These are phyloP conservation scores for Tachina fera DNA, from an alignment of 2,888 invertebrate genomes.

Conservation along the genomic window DNA sequence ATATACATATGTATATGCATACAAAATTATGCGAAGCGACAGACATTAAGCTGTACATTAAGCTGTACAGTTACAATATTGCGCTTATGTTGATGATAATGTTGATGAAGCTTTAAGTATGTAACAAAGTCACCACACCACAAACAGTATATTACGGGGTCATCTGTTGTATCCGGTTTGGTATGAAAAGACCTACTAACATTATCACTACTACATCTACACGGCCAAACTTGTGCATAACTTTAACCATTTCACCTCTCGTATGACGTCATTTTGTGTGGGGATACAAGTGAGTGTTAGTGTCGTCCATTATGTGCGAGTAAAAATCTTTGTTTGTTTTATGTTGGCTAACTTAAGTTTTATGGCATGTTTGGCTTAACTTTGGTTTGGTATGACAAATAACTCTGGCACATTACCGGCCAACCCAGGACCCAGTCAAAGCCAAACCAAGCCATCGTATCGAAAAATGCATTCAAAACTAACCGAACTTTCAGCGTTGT, in stretches of 20 bases:
- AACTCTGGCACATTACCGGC: slow-evolving; percentile 50
- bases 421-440: slow-evolving; percentile 18
- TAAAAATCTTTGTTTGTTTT: slow-evolving; percentile 46
- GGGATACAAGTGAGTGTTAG: not conserved
- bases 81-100: slow-evolving; percentile 42
- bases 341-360: slow-evolving; percentile 63
- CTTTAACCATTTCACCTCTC: slow-evolving; percentile 4
- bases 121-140: slow-evolving; percentile 61
- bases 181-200: slow-evolving; percentile 46
- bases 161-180: slow-evolving; percentile 67
- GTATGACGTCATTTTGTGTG: slow-evolving; percentile 60
- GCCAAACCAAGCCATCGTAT: slow-evolving; percentile 44
- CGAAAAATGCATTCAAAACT: slow-evolving; percentile 65
- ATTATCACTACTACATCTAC: not conserved
- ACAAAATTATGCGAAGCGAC: not conserved
- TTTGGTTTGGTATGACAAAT: slow-evolving; percentile 64
- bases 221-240: not conserved
- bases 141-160: slow-evolving; percentile 60
- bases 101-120: slow-evolving; percentile 30
- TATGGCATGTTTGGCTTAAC: slow-evolving; percentile 63
- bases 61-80: slow-evolving; percentile 52
- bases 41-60: slow-evolving; percentile 10
- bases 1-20: not conserved
- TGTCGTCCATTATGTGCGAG: not conserved
- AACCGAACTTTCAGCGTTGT: slow-evolving; percentile 63